A percentile compares a stretch with the other conserved stretches of the same genome.
phyloP scores from a whole-genome alignment of 2,888 invertebrate genomes.

The Polia nebulosa region DNA sequence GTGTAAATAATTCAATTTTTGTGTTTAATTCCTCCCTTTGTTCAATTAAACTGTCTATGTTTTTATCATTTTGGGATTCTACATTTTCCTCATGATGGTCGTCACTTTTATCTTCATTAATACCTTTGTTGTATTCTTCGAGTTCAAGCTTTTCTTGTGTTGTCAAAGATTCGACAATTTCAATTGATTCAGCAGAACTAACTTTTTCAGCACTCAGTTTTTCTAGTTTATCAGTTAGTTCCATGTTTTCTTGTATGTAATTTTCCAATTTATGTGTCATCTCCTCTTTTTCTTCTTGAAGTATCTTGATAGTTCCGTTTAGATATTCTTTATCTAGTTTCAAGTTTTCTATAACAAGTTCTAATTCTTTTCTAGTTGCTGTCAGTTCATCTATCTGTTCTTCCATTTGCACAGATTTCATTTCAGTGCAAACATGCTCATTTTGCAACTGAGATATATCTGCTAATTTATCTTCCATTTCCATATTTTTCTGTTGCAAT shows the following conservation, averaged over 20 bases:
- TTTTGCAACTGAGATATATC: conserved; percentile 92
- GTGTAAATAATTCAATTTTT: conserved; percentile 93
- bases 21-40: conserved; percentile 92
- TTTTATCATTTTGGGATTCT: conserved; percentile 86
- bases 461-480: conserved; percentile 91
- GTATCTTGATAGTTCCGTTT: conserved; percentile 88
- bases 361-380: conserved; percentile 87
- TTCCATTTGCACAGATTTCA: conserved; percentile 95
- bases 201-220: conserved; percentile 94
- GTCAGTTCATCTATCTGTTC: conserved; percentile 93
- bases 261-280: conserved; percentile 92
- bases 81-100: conserved; percentile 68
- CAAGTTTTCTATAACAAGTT: conserved; percentile 87
- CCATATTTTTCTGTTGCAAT: conserved; percentile 92
- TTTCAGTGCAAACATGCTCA: conserved; percentile 94
- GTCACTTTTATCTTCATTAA: conserved; percentile 74
- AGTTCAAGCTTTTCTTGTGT: conserved; percentile 93
- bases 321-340: conserved; percentile 90
- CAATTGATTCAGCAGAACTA: conserved; percentile 94
- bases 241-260: conserved; percentile 94
- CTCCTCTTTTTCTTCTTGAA: conserved; percentile 92
- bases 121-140: conserved; percentile 92
- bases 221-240: conserved; percentile 93
- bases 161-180: conserved; percentile 93
- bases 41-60: conserved; percentile 91